phyloP scores from a whole-genome alignment of 2,888 invertebrate genomes.

The Drosophila fulvimacula region DNA sequence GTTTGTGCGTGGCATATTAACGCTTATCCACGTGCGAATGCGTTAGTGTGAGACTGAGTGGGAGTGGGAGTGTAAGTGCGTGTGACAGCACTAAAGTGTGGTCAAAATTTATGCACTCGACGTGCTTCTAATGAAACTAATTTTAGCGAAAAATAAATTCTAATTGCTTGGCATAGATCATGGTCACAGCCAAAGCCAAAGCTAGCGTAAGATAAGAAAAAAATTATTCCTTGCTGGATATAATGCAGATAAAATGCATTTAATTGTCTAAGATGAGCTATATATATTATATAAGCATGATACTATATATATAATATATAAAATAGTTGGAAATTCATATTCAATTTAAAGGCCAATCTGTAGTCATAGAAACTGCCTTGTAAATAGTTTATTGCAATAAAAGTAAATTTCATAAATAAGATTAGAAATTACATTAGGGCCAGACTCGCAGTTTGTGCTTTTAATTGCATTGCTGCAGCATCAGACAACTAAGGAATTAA shows the following conservation, averaged over 20 bases:
- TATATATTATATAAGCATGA: too few species aligned
- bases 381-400: conserved; percentile 9
- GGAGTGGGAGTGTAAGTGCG: conserved; percentile 10
- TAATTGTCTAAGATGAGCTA: not conserved
- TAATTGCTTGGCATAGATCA: conserved; percentile 16
- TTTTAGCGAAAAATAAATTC: conserved; percentile 50
- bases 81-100: conserved; percentile 16
- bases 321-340: not conserved
- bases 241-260: not conserved
- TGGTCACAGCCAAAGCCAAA: not conserved
- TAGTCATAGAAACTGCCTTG: not conserved
- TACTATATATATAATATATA: too few species aligned
- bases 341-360: not conserved
- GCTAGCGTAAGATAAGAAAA: not conserved
- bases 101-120: conserved; percentile 50
- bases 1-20: conserved; percentile 57
- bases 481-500: conserved; percentile 6
- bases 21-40: conserved; percentile 41
- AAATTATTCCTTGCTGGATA: not conserved
- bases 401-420: not conserved
- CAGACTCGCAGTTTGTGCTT: conserved; percentile 7
- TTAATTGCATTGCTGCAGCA: conserved; percentile 13
- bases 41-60: conserved; percentile 10
- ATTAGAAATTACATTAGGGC: not conserved
- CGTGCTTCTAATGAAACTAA: conserved; percentile 69